Conservation (phyloP, 2,888 invertebrate genomes). For the Drosophila hawaiiensis region DNA sequence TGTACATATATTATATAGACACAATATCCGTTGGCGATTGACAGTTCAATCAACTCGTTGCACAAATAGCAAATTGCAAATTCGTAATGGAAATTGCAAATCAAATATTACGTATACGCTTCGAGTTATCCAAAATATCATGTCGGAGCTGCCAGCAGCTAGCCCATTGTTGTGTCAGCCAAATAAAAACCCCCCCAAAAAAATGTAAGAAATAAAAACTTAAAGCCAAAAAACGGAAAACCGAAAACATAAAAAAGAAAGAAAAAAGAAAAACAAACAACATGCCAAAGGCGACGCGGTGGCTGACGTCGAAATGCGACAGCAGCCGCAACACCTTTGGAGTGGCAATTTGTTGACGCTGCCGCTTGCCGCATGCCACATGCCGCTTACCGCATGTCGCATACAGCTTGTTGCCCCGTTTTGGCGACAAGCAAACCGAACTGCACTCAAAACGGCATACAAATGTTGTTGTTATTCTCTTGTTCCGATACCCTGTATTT, state of each 20-base stretch:
- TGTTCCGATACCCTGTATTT: neutral
- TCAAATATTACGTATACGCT: slow-evolving; percentile 76
- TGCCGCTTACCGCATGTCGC: slow-evolving; percentile 37
- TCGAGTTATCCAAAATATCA: slow-evolving; percentile 37
- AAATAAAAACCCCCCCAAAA: slow-evolving; percentile 18
- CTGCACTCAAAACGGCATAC: slow-evolving; percentile 44
- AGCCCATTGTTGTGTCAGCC: slow-evolving; percentile 77
- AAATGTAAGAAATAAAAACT: slow-evolving; percentile 7
- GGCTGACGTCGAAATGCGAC: slow-evolving; percentile 46
- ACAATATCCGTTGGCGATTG: slow-evolving; percentile 62
- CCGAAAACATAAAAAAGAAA: slow-evolving; percentile 12
- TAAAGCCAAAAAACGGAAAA: slow-evolving; percentile 53
- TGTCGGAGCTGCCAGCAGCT: slow-evolving; percentile 42
- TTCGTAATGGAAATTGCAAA: slow-evolving; percentile 65
- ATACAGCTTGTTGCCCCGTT: slow-evolving; percentile 43
- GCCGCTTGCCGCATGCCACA: slow-evolving; percentile 41
- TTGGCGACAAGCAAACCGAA: slow-evolving; percentile 72
- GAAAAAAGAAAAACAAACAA: slow-evolving; percentile 48
- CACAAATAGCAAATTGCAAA: slow-evolving; percentile 39
- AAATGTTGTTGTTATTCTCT: slow-evolving; percentile 27
- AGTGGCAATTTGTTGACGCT: slow-evolving; percentile 79
- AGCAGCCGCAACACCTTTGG: slow-evolving; percentile 76
- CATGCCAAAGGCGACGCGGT: slow-evolving; percentile 51
- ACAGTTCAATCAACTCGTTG: slow-evolving; percentile 74
- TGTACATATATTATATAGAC: slow-evolving; percentile 6